These are phyloP conservation scores for Cichladusa arquata DNA, from an alignment of 2,113 vertebrate species.

Conservation along the genomic window DNA sequence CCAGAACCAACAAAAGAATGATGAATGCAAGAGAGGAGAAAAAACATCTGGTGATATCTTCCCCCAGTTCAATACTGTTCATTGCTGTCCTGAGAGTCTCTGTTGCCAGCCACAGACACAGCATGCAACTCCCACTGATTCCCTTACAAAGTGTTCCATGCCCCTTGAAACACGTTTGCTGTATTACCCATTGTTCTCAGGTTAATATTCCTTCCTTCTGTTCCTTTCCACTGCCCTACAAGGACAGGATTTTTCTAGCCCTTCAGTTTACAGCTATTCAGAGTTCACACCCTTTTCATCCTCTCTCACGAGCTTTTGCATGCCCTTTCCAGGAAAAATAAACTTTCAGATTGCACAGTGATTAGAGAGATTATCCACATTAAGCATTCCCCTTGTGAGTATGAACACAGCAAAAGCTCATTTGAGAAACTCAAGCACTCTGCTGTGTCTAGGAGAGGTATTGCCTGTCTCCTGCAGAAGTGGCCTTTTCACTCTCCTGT, in stretches of 20 bases:
- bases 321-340: slow-evolving; percentile 42
- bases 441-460: not conserved
- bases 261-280: not conserved
- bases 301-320: not conserved
- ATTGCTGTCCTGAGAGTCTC: not conserved
- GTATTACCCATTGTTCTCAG: not conserved
- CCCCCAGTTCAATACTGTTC: not conserved
- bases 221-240: not conserved
- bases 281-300: slow-evolving; percentile 31
- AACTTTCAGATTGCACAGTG: not conserved
- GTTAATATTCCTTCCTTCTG: not conserved
- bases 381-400: not conserved
- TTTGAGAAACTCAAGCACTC: not conserved
- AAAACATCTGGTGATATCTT: not conserved
- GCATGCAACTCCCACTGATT: not conserved
- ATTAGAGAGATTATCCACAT: slow-evolving; percentile 27
- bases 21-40: not conserved
- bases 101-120: not conserved
- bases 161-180: not conserved
- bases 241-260: not conserved
- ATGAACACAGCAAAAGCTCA: not conserved
- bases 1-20: not conserved
- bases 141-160: not conserved
- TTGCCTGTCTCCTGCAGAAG: not conserved
- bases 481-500: not conserved